Evolutionary conservation across 2,888 invertebrate genomes (phyloP), one percentile per base, ranked within the genome.

Genomic region (Mythimna lalbum): DNA sequence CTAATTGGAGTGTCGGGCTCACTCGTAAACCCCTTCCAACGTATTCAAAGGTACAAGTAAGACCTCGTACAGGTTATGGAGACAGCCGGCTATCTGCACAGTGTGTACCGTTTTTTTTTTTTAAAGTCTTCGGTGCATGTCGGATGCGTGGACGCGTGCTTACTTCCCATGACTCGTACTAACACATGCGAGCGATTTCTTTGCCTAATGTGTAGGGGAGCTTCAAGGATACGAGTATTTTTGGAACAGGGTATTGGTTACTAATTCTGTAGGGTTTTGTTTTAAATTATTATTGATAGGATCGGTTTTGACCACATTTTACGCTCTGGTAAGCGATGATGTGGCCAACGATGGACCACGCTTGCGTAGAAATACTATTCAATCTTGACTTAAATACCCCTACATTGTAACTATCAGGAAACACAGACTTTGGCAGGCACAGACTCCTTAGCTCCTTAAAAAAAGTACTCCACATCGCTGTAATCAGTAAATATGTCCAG

Each of bases 151-250:
- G 52, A 59, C 65, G 69, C 71, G 76, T 76, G 78, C 12, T 67
- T 69, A 71, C 63, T 81, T 86, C 86, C 87, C 86, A 87, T 87
- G 87, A 87, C 83, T 27, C 39, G 49, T 49, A 61, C 50, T 14
- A 49, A 67, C 72, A 66, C 61, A 76, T 76, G 72, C 76, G 52
- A 63, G 14, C 50, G 50, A 63, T 70, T 81, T 69, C 65, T 67
- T 75, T 65, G 61, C 72, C 52, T 49, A 31, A 14, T 53, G 21
- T n/a, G n/a, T 21, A 52, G 43, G 63, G 50, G 56, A 69, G 36
- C 31, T 55, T 75, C 50, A 68, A 36, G 59, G 49, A n/a, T 50
- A 69, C 39, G 33, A 47, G 27, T 75, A 64, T 75, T 63, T 52
- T 66, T 9, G 27, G 21, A 57, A 70, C 31, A 33, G 56, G 33